Evolutionary conservation across 1,140 invertebrate species (phyloP), one percentile per base, ranked within the genome.

Genomic region (Hyles vespertilio): DNA sequence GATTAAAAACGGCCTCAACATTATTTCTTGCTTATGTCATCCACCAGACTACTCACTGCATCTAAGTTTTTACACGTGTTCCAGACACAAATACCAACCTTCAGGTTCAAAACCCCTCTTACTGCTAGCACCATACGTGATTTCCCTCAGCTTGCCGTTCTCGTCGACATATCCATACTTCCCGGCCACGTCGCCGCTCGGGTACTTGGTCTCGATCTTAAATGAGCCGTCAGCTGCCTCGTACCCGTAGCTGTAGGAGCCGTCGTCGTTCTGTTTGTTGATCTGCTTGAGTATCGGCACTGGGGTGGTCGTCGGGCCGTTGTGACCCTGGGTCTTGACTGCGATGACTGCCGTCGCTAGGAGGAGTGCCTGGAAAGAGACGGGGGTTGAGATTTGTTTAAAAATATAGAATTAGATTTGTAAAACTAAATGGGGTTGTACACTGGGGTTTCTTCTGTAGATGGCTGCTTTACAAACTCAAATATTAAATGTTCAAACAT

Each of bases 191-290:
- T 96, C 95, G 0, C 95, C 95, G 32, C 92, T 94, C 0, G 94
- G 91, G 66, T 95, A 95, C 78, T 96, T 96, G 1, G 95, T 96
- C 81, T 98, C 96, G 59, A 97, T 96, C 84, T 97, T 97, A 90
- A 96, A 97, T 33, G 95, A 94, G n/a, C 96, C 96, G 75, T 97
- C 96, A 0, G 95, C 96, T 0, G 92, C 95, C 82, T 97, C 96
- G 78, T 96, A 98, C 0, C 96, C 96, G 73, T 95, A 97, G 67
- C 93, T 95, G 85, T 96, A 96, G 12, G 94, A 95, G 0, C 95
- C 95, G 65, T 96, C 95, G 53, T 96, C 95, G 76, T 96, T 96
- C 78, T 95, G 94, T 60, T 91, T 90, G 84, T 92, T 93, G 74
- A 94, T 93, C 78, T 94, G 93, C 73, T 94, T 93, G 40, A 94